Conservation (phyloP, 2,113 vertebrate species). For the Lepidothrix coronata region DNA sequence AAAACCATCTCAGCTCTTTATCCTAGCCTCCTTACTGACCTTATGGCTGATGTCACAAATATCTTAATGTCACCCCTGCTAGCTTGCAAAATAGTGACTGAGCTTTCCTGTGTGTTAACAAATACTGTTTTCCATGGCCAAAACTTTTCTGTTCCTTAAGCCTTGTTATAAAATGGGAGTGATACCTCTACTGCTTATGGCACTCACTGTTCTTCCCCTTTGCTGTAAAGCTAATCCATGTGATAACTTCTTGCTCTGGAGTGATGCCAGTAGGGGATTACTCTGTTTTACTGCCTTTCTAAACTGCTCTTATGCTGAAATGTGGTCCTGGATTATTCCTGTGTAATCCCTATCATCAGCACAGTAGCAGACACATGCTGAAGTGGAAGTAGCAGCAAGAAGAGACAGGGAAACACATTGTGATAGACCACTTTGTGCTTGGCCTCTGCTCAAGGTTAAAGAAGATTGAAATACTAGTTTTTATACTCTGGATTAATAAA, state of each 20-base stretch:
- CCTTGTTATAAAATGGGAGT: background rate
- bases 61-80: background rate
- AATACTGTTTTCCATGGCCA: background rate
- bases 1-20: background rate
- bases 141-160: background rate
- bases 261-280: background rate
- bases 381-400: background rate
- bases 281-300: background rate
- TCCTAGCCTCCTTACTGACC: background rate
- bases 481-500: background rate
- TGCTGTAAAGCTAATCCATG: background rate
- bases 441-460: background rate
- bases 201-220: background rate
- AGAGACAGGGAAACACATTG: background rate
- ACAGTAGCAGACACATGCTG: background rate
- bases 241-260: background rate
- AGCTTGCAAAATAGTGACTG: background rate
- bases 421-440: background rate
- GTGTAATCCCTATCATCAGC: background rate
- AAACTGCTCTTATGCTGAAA: slow-evolving; percentile 6
- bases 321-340: slow-evolving; percentile 35
- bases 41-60: background rate
- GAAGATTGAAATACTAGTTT: background rate
- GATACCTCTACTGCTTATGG: background rate
- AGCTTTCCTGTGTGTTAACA: background rate